Evolutionary conservation across 2,113 vertebrate species (phyloP), one percentile per base, ranked within the genome.

Genomic region (Corythornis vintsioides): DNA sequence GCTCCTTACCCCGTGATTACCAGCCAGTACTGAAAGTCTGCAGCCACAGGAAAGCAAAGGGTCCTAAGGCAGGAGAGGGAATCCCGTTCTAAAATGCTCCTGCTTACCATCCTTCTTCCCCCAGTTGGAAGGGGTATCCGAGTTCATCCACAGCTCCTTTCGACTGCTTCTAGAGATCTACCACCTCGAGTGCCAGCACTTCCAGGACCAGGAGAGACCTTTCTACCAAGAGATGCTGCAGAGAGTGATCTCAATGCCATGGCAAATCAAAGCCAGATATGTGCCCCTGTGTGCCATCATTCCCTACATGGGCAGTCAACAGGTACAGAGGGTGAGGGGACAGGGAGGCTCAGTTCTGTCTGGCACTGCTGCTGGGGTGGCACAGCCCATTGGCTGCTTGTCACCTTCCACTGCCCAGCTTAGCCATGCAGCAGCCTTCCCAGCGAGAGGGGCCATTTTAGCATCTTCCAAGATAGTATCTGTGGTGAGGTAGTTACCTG

Each of bases 191-290:
- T 98, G 98, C 94, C 94, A 96, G 61, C 97, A 88, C 59, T 98
- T 98, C 69, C 83, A 93, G 52, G 97, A 97, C 35, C 55, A 92
- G 15, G 95, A 98, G 76, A 98, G 92, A 91, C 63, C 72, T 28
- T 95, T 99, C 47, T 98, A 97, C 88, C 86, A 53, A 5, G 77
- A 96, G 38, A 93, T 98, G 35, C 95, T 99, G 75, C 92, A 97
- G 50, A 97, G 94, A 55, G 93, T 98, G 33, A 73, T 97, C 63
- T 95, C 96, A 2, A 97, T 98, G 70, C 98, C 98, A 0, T 99
- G 98, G 98, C 98, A 98, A 94, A 91, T 98, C 75, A 98, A 98
- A 97, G 98, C 98, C 80, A 98, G 98, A 90, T 98, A 99, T 3
- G 92, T 97, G 50, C 97, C 95, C 9, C 97, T 99, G 6, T 97